Percentiles rank a stretch among this genome's conserved stretches.
These are phyloP conservation scores for Achatina immaculata DNA, from an alignment of 1,140 invertebrate genomes.

Conservation along the genomic window DNA sequence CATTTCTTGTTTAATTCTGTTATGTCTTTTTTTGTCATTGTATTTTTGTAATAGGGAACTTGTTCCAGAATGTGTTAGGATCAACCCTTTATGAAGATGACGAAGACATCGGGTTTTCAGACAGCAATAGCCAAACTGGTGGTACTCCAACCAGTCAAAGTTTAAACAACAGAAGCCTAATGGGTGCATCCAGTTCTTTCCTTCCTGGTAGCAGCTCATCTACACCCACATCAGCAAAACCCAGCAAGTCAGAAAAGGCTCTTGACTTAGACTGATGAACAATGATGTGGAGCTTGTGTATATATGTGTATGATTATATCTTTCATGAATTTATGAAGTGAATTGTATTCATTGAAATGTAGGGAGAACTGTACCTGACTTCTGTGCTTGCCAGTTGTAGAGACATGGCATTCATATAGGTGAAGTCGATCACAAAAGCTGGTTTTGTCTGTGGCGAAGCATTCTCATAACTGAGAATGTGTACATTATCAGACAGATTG, in stretches of 20 bases:
- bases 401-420: too few relatives aligned
- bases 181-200: neutral
- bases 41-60: neutral
- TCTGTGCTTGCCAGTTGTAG: too few relatives aligned
- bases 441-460: too few relatives aligned
- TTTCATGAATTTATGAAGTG: too few relatives aligned
- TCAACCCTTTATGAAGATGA: conserved; percentile 15
- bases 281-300: neutral
- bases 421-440: too few relatives aligned
- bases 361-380: too few relatives aligned
- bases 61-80: conserved; percentile 27
- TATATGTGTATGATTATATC: neutral
- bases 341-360: too few relatives aligned
- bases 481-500: too few relatives aligned
- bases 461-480: too few relatives aligned
- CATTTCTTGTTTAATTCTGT: too few relatives aligned
- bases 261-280: conserved; percentile 26
- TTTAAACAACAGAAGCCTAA: neutral
- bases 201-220: neutral
- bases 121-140: neutral
- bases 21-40: too few relatives aligned
- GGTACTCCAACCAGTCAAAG: too few relatives aligned
- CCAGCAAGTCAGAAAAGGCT: conserved; percentile 6
- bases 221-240: neutral
- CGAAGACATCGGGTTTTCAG: neutral